Evolutionary conservation across 2,888 invertebrate species (phyloP).

Genomic region (Colletes collaris): DNA sequence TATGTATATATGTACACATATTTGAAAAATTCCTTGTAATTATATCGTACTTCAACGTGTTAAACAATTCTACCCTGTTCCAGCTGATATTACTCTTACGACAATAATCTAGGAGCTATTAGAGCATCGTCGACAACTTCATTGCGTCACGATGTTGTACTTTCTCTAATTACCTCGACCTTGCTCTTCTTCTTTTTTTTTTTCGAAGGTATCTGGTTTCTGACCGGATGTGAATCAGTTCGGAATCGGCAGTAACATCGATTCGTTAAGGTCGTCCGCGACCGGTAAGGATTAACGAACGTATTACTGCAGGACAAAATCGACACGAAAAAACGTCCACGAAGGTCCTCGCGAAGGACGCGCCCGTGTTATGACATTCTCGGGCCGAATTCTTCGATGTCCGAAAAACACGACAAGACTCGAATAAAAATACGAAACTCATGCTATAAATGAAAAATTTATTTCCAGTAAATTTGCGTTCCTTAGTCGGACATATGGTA

Average conservation of each 20-base stretch:
- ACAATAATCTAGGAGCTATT: slow-evolving; percentile 20
- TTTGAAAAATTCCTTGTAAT: too few species aligned
- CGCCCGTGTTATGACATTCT: slow-evolving; percentile 51
- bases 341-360: slow-evolving; percentile 65
- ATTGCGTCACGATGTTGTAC: slow-evolving; percentile 49
- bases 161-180: slow-evolving; percentile 56
- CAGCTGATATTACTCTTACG: background rate
- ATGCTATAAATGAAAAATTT: too few species aligned
- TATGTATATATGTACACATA: too few species aligned
- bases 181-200: slow-evolving; percentile 51
- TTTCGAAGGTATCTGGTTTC: slow-evolving; percentile 23
- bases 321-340: slow-evolving; percentile 45
- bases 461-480: too few species aligned
- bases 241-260: slow-evolving; percentile 31
- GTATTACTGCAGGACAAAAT: slow-evolving; percentile 44
- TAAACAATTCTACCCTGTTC: background rate
- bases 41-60: too few species aligned
- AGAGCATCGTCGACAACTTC: slow-evolving; percentile 31
- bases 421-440: background rate
- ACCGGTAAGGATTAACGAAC: slow-evolving; percentile 63
- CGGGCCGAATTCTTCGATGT: slow-evolving; percentile 31
- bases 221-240: slow-evolving; percentile 55
- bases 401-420: background rate
- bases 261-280: slow-evolving; percentile 53
- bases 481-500: too few species aligned